phyloP scores from a whole-genome alignment of 1,140 invertebrate species.

The Drosophila ogumai region DNA sequence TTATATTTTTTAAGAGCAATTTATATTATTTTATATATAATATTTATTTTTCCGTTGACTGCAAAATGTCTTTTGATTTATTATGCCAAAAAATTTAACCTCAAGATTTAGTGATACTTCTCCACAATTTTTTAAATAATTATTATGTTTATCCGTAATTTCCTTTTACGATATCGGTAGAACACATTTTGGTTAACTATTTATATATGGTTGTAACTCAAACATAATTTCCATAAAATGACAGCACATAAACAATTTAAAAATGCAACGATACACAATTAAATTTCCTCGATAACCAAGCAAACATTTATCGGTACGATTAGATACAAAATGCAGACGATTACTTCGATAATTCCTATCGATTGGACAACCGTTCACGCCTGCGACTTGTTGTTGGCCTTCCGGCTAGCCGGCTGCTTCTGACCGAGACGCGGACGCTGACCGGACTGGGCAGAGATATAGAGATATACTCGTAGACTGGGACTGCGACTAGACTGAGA shows the following conservation, averaged over 20 bases:
- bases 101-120: background rate
- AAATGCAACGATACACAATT: background rate
- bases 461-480: constrained; percentile 31
- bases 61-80: background rate
- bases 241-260: background rate
- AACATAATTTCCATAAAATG: no score
- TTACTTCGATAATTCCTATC: constrained; percentile 76
- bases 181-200: no score
- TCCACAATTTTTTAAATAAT: background rate
- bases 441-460: constrained; percentile 63
- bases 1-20: background rate
- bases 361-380: constrained; percentile 53
- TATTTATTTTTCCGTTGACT: background rate
- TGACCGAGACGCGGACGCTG: constrained; percentile 65
- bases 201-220: background rate
- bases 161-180: background rate
- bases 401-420: constrained; percentile 71
- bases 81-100: background rate
- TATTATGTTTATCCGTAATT: background rate
- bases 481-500: constrained; percentile 8
- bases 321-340: background rate
- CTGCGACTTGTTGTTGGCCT: constrained; percentile 63
- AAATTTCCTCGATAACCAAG: background rate
- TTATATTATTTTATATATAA: background rate
- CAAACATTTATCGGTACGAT: no score